phyloP scores from a whole-genome alignment of 2,797 vertebrate genomes.

The Meriones psammophilus region DNA sequence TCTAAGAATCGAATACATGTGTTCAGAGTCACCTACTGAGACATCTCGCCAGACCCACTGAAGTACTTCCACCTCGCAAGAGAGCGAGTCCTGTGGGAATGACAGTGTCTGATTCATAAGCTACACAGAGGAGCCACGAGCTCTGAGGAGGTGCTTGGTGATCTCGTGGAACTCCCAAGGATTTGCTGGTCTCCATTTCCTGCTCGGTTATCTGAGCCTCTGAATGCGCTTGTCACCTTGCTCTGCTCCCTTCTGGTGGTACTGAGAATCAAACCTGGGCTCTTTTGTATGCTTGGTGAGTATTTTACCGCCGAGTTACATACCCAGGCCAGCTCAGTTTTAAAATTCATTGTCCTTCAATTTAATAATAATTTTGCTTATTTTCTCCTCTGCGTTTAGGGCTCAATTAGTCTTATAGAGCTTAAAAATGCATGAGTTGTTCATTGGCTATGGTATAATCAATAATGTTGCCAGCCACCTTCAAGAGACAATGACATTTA shows the following conservation, averaged over 20 bases:
- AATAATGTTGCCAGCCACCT: background rate
- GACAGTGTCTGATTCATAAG: background rate
- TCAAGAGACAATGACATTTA: constrained; percentile 21
- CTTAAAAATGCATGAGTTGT: constrained; percentile 17
- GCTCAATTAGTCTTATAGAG: constrained; percentile 5
- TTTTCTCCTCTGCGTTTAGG: constrained; percentile 43
- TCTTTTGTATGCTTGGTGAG: background rate
- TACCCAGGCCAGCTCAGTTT: background rate
- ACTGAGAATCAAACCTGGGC: background rate
- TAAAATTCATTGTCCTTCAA: background rate
- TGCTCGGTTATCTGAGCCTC: background rate
- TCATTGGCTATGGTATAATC: background rate
- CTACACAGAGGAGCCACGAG: background rate
- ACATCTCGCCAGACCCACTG: background rate
- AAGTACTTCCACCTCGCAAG: background rate
- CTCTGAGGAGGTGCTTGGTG: background rate
- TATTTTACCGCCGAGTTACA: background rate
- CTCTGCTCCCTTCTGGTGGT: too few species aligned
- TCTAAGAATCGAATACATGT: background rate
- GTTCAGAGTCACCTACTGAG: background rate
- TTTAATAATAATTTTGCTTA: constrained; percentile 53
- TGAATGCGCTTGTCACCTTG: too few species aligned
- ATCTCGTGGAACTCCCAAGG: background rate
- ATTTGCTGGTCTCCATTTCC: background rate
- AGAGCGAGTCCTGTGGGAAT: background rate